Base-by-base conservation (phyloP, 2,113 vertebrate species). In the Chlamydotis undulata region DNA sequence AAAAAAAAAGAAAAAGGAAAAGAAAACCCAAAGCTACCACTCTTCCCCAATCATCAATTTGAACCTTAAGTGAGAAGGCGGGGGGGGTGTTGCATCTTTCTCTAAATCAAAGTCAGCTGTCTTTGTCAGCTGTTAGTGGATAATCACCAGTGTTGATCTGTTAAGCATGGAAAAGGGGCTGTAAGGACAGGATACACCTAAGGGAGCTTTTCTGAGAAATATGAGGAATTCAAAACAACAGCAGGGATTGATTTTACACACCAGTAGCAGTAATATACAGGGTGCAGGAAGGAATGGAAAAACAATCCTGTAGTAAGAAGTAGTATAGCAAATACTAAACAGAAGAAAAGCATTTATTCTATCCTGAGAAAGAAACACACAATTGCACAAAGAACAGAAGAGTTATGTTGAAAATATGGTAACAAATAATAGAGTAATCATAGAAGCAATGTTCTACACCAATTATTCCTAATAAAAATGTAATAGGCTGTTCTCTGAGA, bases 11-110 rank as follows among this genome's bases (percentile, higher is more conserved):
- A 63, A 31, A 17, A 28, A 53, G 16, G 21, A 63, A n/a, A 29
- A 19, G 1, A 4, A 26, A 55, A 19, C 8, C 17, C 19, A 68
- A 83, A 41, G 4, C 10, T 65, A n/a, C 9, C 1, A 1, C 10
- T 47, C 5, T 83, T 87, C 43, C 10, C 4, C 13, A 76, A 15
- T 56, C 9, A 28, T 19, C 4, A 41, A 24, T 49, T 37, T 69
- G 19, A 63, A 82, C 56, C 29, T 63, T 63, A 25, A 82, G 21
- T 75, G 12, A 80, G 37, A 50, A 15, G 4, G 7, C 6, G 37
- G 4, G 7, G 7, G 12, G 22, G 3, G 4, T 53, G 16, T 69
- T 70, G 5, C 4, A 23, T 37, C n/a, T 47, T 65, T 77, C 49
- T 74, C 19, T 78, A 49, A 81, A 94, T 68, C 47, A 53, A 56